These are phyloP conservation scores for Diachasma alloeum DNA, from an alignment of 1,140 invertebrate genomes.

Conservation along the genomic window DNA sequence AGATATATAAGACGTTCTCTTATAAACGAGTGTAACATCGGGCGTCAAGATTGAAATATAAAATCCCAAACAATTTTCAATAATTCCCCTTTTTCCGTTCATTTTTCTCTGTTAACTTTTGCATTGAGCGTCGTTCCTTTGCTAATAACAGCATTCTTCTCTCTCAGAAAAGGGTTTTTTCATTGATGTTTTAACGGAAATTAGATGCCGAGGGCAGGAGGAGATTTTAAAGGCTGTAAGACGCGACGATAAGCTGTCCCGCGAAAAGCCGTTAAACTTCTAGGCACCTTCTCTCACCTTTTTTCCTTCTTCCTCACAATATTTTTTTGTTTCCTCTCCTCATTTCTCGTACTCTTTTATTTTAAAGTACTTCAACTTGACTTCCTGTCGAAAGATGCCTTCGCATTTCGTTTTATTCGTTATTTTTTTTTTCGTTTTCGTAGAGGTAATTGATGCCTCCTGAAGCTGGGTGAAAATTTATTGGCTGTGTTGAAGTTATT, in stretches of 20 bases:
- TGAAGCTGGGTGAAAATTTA: slow-evolving; percentile 18
- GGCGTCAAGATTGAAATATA: slow-evolving; percentile 55
- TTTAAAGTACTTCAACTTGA: background rate
- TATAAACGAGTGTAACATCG: slow-evolving; percentile 5
- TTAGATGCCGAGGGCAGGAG: background rate
- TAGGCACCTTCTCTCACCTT: slow-evolving; percentile 33
- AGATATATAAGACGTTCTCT: background rate
- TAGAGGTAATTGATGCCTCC: slow-evolving; percentile 2
- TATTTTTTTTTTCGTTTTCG: background rate
- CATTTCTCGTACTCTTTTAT: slow-evolving; percentile 14
- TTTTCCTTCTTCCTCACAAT: background rate
- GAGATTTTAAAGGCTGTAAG: background rate
- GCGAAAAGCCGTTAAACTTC: slow-evolving; percentile 2
- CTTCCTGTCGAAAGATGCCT: slow-evolving; percentile 6
- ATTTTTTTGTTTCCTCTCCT: background rate
- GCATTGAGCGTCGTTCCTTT: background rate
- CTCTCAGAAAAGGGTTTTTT: background rate
- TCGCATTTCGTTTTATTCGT: slow-evolving; percentile 1
- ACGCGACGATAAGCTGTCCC: slow-evolving; percentile 2
- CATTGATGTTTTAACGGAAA: background rate
- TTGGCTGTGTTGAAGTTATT: background rate
- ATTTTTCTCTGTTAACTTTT: too few relatives aligned
- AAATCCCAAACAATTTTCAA: slow-evolving; percentile 30
- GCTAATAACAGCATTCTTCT: background rate
- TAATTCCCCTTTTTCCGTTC: background rate